Evolutionary conservation across 1,140 invertebrate genomes (phyloP).

Genomic region (Ephestia elutella): DNA sequence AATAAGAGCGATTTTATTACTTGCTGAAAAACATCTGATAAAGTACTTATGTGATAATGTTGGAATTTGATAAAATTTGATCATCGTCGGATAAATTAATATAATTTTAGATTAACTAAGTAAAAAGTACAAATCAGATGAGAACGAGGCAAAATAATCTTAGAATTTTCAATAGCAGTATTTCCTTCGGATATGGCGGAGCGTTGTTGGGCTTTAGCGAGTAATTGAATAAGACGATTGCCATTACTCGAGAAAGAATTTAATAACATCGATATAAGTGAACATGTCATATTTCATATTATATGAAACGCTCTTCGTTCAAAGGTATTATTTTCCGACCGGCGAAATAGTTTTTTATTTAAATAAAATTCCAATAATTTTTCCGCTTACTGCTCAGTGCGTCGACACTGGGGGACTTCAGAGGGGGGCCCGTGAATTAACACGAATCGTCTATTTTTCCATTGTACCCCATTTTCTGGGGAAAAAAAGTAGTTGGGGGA

Average conservation of each 20-base stretch:
- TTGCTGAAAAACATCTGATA: too few species aligned
- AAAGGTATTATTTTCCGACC: constrained; percentile 16
- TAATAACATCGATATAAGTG: constrained; percentile 50
- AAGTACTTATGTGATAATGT: too few species aligned
- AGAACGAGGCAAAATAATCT: constrained; percentile 45
- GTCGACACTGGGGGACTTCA: constrained; percentile 28
- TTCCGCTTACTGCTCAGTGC: constrained; percentile 30
- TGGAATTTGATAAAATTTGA: too few species aligned
- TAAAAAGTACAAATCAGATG: neutral
- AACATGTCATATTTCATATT: constrained; percentile 16
- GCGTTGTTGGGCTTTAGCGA: constrained; percentile 16
- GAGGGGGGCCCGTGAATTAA: constrained; percentile 18
- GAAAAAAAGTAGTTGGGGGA: too few species aligned
- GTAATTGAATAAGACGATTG: constrained; percentile 62
- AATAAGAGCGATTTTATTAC: too few species aligned
- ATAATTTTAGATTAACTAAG: too few species aligned
- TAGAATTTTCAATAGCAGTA: constrained; percentile 43
- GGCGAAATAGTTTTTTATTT: constrained; percentile 29
- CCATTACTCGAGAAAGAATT: constrained; percentile 54
- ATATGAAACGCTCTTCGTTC: constrained; percentile 11
- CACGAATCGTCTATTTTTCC: too few species aligned
- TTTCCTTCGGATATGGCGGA: constrained; percentile 19
- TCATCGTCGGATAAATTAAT: too few species aligned
- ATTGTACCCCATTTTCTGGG: too few species aligned
- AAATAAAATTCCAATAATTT: constrained; percentile 43